These are phyloP conservation scores for Apamea anceps DNA, from an alignment of 2,888 invertebrate genomes.

Conservation along the genomic window DNA sequence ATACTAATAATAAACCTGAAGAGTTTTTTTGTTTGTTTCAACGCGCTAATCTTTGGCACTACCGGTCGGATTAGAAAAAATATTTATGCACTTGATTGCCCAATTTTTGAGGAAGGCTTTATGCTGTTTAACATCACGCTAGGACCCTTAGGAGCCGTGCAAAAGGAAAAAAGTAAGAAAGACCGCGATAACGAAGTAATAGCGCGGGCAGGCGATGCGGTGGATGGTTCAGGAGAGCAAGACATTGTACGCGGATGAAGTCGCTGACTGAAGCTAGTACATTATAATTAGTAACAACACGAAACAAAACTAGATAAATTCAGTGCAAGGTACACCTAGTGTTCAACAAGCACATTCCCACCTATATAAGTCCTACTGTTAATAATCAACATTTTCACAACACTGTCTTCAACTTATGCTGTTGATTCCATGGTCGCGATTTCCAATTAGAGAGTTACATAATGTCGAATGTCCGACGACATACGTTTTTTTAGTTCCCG, in stretches of 20 bases:
- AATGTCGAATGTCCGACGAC: not conserved
- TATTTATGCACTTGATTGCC: not conserved
- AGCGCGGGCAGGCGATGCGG: too few relatives aligned
- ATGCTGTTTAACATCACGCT: not conserved
- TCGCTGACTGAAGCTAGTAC: too few relatives aligned
- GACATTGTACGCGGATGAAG: too few relatives aligned
- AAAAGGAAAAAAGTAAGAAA: not conserved
- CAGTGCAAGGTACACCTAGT: too few relatives aligned
- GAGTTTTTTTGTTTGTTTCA: not conserved
- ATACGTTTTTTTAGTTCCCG: not conserved
- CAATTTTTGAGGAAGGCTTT: not conserved
- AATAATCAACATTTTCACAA: not conserved
- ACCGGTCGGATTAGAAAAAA: not conserved
- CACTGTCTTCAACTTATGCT: not conserved
- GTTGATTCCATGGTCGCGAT: too few relatives aligned
- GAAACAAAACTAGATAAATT: not conserved
- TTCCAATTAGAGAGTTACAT: not conserved
- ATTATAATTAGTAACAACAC: not conserved
- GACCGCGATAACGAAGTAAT: not conserved
- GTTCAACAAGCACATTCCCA: not conserved
- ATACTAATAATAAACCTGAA: not conserved
- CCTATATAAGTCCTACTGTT: not conserved
- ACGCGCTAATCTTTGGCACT: not conserved
- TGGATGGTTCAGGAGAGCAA: too few relatives aligned
- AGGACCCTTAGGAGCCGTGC: not conserved